Conservation (phyloP, 2,797 vertebrate genomes). For the Kryptopterus vitreolus region DNA sequence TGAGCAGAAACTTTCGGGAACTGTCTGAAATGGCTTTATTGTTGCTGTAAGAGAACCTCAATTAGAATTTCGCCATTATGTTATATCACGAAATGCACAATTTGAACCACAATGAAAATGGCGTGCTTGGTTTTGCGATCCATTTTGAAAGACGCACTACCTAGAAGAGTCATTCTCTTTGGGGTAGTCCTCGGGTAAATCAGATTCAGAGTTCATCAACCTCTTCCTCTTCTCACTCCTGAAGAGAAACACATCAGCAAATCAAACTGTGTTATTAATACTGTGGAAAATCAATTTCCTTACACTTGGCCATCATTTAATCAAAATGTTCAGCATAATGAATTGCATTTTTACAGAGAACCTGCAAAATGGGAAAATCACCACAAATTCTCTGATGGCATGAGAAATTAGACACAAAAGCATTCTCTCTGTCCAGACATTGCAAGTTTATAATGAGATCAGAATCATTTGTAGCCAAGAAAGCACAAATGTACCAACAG, state of each 20-base stretch:
- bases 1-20: constrained; percentile 86
- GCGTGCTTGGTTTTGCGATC: neutral
- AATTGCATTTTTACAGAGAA: neutral
- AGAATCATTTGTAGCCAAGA: neutral
- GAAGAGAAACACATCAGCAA: constrained; percentile 25
- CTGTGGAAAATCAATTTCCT: neutral
- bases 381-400: neutral
- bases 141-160: constrained; percentile 61
- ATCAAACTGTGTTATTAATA: neutral
- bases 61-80: too few species aligned
- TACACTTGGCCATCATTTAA: neutral
- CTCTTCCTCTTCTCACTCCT: constrained; percentile 92
- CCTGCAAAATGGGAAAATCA: too few species aligned
- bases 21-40: constrained; percentile 90
- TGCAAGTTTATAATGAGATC: neutral
- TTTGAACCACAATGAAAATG: neutral
- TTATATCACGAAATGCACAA: neutral
- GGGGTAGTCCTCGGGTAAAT: constrained; percentile 92
- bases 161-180: constrained; percentile 98
- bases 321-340: too few species aligned
- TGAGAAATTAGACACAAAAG: neutral
- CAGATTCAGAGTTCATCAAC: constrained; percentile 78
- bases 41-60: constrained; percentile 76
- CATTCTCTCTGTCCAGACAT: neutral
- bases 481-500: neutral